These are phyloP conservation scores for Diplolepis rosae DNA, from an alignment of 2,888 invertebrate genomes.

Conservation along the genomic window DNA sequence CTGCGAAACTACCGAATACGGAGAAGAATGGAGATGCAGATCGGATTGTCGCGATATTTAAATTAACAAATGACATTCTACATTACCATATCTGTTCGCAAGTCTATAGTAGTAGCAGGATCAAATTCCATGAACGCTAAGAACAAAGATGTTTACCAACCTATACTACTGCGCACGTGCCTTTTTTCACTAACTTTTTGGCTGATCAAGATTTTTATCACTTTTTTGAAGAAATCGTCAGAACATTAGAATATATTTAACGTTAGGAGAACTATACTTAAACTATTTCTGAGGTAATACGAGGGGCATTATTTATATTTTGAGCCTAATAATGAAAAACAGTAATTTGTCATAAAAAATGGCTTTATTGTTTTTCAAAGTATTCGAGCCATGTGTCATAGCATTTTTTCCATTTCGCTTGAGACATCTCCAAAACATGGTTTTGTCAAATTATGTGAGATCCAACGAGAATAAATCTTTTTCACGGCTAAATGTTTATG, in stretches of 20 bases:
- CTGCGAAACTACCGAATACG: neutral
- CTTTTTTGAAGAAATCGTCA: neutral
- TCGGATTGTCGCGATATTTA: slow-evolving; percentile 71
- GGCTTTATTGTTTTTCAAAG: too few relatives aligned
- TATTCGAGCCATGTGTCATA: too few relatives aligned
- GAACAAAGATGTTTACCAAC: slow-evolving; percentile 51
- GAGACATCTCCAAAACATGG: too few relatives aligned
- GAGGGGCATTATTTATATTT: too few relatives aligned
- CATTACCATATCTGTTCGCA: slow-evolving; percentile 66
- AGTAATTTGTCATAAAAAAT: too few relatives aligned
- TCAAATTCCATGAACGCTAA: slow-evolving; percentile 56
- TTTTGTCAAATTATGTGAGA: too few relatives aligned
- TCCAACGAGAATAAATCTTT: too few relatives aligned
- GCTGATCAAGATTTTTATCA: neutral
- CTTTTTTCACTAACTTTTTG: slow-evolving; percentile 1
- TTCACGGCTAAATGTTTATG: too few relatives aligned
- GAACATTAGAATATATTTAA: neutral
- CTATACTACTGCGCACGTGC: neutral
- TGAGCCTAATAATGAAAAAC: too few relatives aligned
- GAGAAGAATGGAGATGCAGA: slow-evolving; percentile 54
- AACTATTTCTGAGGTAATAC: too few relatives aligned
- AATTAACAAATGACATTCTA: slow-evolving; percentile 70
- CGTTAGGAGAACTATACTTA: neutral
- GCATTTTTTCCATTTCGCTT: too few relatives aligned
- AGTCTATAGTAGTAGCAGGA: slow-evolving; percentile 56